Evolutionary conservation across 2,888 invertebrate genomes (phyloP).

Genomic region (Harpagoxenus sublaevis): DNA sequence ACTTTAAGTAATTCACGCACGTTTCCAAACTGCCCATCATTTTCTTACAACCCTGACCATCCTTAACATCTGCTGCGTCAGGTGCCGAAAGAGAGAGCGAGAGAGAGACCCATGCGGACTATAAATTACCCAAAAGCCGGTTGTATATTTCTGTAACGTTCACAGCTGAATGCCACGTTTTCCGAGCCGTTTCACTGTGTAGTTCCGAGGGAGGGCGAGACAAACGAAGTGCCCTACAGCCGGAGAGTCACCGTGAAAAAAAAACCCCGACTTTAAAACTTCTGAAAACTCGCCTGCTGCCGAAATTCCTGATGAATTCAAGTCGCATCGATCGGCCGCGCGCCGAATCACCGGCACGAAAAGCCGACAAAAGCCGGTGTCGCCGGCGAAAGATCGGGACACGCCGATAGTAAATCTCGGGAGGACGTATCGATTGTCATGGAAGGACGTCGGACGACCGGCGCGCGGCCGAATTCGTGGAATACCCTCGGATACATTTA

Average conservation of each 20-base stretch:
- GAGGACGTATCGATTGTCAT: constrained; percentile 40
- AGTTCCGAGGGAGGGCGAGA: constrained; percentile 6
- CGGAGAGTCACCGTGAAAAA: background rate
- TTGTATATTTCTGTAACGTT: constrained; percentile 43
- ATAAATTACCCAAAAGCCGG: constrained; percentile 38
- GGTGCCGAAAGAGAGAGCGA: constrained; percentile 19
- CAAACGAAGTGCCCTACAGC: background rate
- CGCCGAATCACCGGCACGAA: background rate
- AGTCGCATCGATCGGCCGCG: background rate
- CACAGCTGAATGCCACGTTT: constrained; percentile 44
- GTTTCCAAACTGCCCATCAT: constrained; percentile 3
- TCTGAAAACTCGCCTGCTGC: background rate
- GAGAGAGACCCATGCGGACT: constrained; percentile 20
- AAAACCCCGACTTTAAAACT: background rate
- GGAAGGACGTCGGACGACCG: constrained; percentile 1
- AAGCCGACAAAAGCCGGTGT: background rate
- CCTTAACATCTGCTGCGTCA: constrained; percentile 45
- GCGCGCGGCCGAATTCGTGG: constrained; percentile 16
- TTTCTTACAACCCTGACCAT: constrained; percentile 46
- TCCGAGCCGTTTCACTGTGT: constrained; percentile 14
- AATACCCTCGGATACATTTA: background rate
- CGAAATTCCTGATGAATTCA: constrained; percentile 3
- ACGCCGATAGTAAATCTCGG: constrained; percentile 41
- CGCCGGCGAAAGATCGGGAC: constrained; percentile 5
- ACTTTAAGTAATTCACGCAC: background rate